phyloP scores from a whole-genome alignment of 2,113 vertebrate genomes.

The Rafetus swinhoei region DNA sequence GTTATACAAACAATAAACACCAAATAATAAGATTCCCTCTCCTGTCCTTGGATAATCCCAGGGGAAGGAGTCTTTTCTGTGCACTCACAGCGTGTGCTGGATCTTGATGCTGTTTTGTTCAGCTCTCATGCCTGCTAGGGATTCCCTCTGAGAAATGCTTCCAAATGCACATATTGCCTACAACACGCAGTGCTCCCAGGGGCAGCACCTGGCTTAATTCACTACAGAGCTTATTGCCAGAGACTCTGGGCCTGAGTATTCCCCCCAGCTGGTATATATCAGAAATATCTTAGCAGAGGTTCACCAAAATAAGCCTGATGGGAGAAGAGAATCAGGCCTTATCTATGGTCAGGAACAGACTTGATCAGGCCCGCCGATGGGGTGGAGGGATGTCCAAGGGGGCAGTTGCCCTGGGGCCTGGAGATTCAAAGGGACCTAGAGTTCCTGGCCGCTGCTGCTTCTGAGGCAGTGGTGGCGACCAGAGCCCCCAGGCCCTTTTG shows the following conservation, averaged over 20 bases:
- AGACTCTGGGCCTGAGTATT: neutral
- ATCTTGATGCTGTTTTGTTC: neutral
- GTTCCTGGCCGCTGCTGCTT: too few relatives aligned
- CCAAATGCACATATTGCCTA: too few relatives aligned
- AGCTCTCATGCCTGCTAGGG: neutral
- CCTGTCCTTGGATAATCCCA: accelerated
- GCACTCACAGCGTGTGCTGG: neutral
- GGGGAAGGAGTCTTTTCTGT: accelerated
- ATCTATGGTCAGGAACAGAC: neutral
- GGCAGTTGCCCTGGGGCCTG: too few relatives aligned
- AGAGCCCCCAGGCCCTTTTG: too few relatives aligned
- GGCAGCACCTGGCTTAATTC: neutral
- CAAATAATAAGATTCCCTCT: neutral
- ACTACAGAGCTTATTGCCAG: neutral
- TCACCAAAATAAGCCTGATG: neutral
- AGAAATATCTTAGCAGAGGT: neutral
- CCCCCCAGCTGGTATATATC: neutral
- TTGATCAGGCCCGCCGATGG: too few relatives aligned
- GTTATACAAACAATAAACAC: neutral
- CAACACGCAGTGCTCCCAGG: neutral
- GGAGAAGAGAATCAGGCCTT: neutral
- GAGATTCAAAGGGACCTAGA: too few relatives aligned
- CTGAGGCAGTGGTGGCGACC: too few relatives aligned
- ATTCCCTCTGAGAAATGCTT: too few relatives aligned
- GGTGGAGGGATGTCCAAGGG: too few relatives aligned